Percentiles rank a stretch among this genome's conserved stretches.
These are phyloP conservation scores for Polypedilum vanderplanki DNA, from an alignment of 1,140 invertebrate genomes.

Conservation along the genomic window DNA sequence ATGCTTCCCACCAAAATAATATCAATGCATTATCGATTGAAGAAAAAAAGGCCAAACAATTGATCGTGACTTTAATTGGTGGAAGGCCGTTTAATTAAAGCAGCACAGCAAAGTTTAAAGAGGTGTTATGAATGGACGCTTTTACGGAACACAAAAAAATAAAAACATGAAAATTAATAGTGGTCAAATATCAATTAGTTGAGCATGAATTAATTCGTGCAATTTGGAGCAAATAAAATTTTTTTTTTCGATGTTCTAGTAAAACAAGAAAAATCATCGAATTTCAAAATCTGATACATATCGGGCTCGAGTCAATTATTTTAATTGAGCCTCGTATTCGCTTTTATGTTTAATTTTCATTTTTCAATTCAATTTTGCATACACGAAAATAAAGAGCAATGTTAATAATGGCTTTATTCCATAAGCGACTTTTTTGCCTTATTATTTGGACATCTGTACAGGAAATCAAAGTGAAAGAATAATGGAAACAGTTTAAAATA, in stretches of 20 bases:
- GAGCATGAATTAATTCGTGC: background rate
- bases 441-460: conserved; percentile 12
- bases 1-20: background rate
- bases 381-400: background rate
- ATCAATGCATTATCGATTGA: background rate
- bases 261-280: background rate
- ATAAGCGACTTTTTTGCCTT: background rate
- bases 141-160: background rate
- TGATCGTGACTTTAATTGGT: conserved; percentile 11
- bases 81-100: background rate
- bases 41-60: background rate
- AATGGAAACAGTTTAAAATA: background rate
- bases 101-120: background rate
- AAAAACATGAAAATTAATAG: background rate
- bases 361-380: background rate
- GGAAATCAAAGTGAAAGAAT: conserved; percentile 18
- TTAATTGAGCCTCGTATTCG: background rate
- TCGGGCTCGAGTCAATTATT: background rate
- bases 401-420: background rate
- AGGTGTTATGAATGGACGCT: background rate
- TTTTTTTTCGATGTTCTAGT: conserved; percentile 7
- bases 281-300: background rate
- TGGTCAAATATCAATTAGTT: conserved; percentile 3
- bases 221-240: background rate
- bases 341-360: background rate